phyloP scores from a whole-genome alignment of 2,113 vertebrate species.

The Thamnophis sirtalis region DNA sequence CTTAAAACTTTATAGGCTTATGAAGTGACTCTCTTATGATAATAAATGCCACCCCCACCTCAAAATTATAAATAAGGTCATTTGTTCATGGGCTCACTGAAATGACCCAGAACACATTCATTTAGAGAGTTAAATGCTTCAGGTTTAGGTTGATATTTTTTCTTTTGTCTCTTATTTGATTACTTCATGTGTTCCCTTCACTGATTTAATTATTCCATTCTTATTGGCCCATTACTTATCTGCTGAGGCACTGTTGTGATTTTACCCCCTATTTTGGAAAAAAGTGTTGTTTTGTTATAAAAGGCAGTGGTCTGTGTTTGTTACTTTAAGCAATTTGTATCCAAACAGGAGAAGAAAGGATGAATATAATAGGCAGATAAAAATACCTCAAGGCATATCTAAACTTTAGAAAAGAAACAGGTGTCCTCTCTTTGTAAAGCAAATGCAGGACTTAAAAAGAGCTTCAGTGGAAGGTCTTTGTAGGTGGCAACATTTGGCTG shows the following conservation, averaged over 20 bases:
- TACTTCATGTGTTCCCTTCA: neutral
- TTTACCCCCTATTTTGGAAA: neutral
- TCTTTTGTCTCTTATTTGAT: neutral
- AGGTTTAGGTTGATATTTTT: neutral
- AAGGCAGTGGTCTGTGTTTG: neutral
- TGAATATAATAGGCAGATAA: neutral
- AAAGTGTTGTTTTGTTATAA: neutral
- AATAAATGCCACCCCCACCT: neutral
- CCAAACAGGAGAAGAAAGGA: neutral
- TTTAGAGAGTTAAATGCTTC: neutral
- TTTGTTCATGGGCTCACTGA: rapidly evolving
- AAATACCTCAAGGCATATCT: neutral
- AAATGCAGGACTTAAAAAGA: neutral
- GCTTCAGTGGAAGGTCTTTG: neutral
- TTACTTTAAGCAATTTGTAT: neutral
- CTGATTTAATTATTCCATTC: neutral
- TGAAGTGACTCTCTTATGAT: neutral
- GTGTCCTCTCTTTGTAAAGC: neutral
- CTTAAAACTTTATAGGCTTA: conserved; percentile 28
- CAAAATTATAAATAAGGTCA: neutral
- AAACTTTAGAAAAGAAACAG: neutral
- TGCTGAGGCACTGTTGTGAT: neutral
- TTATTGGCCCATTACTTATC: neutral
- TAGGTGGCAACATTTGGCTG: neutral
- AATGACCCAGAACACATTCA: rapidly evolving